These are phyloP conservation scores for Crocuta crocuta DNA, from an alignment of 2,113 vertebrate genomes.

Conservation along the genomic window DNA sequence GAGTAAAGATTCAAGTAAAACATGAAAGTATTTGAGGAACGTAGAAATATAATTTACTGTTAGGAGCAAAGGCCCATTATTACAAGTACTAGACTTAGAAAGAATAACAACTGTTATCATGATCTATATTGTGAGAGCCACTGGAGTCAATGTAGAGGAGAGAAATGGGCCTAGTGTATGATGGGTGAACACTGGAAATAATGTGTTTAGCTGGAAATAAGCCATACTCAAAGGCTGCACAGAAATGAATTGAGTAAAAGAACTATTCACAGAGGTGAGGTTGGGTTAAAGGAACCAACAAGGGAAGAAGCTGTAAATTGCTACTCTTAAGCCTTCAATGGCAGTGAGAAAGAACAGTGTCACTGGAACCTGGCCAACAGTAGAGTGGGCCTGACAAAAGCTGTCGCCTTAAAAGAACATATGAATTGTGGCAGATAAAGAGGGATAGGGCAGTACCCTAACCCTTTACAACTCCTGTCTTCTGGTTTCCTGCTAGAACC, in stretches of 20 bases:
- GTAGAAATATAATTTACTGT: constrained; percentile 14
- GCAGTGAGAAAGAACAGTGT: neutral
- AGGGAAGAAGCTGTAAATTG: neutral
- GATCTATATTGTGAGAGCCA: neutral
- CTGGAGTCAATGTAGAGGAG: neutral
- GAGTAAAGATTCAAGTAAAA: neutral
- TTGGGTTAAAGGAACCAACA: neutral
- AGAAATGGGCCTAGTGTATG: neutral
- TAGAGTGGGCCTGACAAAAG: neutral
- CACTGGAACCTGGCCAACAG: neutral
- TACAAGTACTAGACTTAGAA: neutral
- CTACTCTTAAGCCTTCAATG: neutral
- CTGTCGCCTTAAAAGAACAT: neutral
- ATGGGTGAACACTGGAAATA: neutral
- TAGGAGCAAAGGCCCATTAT: neutral
- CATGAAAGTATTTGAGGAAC: neutral
- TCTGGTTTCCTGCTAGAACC: neutral
- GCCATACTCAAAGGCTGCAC: neutral
- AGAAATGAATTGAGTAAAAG: neutral
- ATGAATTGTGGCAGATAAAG: neutral
- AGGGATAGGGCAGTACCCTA: neutral
- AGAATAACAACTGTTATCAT: neutral
- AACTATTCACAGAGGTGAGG: neutral
- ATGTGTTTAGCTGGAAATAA: neutral
- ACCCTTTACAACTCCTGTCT: neutral